Conservation (phyloP, 2,797 vertebrate species). For the Crocidura indochinensis region DNA sequence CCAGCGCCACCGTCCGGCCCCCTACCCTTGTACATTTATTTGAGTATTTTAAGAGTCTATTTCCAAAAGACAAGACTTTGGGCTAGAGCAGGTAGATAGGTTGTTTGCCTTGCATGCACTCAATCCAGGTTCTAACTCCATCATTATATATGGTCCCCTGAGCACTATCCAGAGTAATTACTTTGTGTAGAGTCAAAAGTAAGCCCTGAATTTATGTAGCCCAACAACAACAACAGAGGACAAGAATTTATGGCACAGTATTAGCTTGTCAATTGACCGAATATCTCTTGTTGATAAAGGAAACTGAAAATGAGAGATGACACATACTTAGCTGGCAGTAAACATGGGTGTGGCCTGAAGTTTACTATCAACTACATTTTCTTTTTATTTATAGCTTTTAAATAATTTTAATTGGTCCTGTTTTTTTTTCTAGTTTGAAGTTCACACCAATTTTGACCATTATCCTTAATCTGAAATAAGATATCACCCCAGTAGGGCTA, state of each 20-base stretch:
- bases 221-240: not conserved
- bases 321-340: not conserved
- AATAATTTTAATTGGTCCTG: not conserved
- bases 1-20: too few species aligned
- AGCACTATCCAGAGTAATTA: too few species aligned
- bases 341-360: not conserved
- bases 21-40: not conserved
- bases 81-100: too few species aligned
- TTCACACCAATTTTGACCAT: too few species aligned
- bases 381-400: not conserved
- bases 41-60: not conserved
- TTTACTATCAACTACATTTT: not conserved
- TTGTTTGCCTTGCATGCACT: too few species aligned
- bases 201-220: too few species aligned
- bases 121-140: too few species aligned
- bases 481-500: too few species aligned
- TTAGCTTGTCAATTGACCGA: conserved; percentile 18
- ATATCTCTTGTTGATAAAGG: not conserved
- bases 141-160: too few species aligned
- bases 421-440: too few species aligned
- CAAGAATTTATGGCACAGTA: not conserved
- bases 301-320: not conserved
- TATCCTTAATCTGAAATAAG: too few species aligned
- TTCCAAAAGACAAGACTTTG: conserved; percentile 37
- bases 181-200: too few species aligned